These are phyloP conservation scores for Esox masquinongy DNA, from an alignment of 2,797 vertebrate genomes.

Conservation along the genomic window DNA sequence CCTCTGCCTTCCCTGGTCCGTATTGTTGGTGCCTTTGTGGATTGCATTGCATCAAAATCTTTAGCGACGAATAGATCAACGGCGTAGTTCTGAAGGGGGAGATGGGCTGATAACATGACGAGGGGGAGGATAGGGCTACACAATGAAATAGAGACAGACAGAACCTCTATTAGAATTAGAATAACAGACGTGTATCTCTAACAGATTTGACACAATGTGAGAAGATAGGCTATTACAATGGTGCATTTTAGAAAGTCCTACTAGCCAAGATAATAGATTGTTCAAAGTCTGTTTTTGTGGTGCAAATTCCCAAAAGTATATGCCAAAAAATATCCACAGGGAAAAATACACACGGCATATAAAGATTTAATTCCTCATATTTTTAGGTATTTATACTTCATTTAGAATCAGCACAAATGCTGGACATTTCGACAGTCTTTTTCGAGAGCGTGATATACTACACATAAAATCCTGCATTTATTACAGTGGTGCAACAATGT, in stretches of 20 bases:
- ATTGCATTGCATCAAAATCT: slow-evolving; percentile 55
- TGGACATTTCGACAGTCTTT: too few species aligned
- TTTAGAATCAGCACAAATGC: too few species aligned
- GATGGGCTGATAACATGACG: slow-evolving; percentile 39
- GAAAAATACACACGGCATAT: too few species aligned
- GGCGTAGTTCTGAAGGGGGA: slow-evolving; percentile 32
- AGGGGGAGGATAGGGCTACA: slow-evolving; percentile 21
- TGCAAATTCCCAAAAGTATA: too few species aligned
- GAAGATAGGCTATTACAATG: neutral
- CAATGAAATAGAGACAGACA: slow-evolving; percentile 8
- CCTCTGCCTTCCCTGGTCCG: slow-evolving; percentile 27
- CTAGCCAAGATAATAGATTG: too few species aligned
- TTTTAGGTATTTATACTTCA: too few species aligned
- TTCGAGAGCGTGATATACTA: too few species aligned
- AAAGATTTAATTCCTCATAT: too few species aligned
- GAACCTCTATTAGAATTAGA: neutral
- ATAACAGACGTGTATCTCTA: neutral
- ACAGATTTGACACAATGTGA: neutral
- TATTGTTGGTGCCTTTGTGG: slow-evolving; percentile 31
- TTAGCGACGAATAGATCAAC: slow-evolving; percentile 52
- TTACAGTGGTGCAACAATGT: slow-evolving; percentile 3
- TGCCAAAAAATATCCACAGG: too few species aligned
- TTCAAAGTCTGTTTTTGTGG: too few species aligned
- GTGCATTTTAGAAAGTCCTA: too few species aligned
- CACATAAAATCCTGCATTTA: neutral